Evolutionary conservation across 2,888 invertebrate species (phyloP).

Genomic region (Mimas tiliae): DNA sequence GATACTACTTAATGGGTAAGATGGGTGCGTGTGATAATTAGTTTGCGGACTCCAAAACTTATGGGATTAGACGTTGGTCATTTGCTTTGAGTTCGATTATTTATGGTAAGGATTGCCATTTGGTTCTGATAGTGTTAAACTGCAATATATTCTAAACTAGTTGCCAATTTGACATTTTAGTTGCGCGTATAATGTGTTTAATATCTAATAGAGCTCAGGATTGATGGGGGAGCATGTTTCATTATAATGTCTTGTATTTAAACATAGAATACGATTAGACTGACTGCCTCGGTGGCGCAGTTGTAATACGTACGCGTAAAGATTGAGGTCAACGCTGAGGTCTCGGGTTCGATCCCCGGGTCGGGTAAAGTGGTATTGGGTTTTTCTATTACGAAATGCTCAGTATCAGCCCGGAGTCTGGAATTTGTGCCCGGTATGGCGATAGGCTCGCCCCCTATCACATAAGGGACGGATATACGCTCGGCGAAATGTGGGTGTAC

Average conservation of each 20-base stretch:
- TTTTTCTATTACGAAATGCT: too few species aligned
- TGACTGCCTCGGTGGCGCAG: too few species aligned
- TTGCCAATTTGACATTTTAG: background rate
- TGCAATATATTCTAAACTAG: constrained; percentile 19
- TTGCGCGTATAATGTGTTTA: background rate
- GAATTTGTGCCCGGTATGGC: too few species aligned
- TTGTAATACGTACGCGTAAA: too few species aligned
- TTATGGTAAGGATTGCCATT: constrained; percentile 15
- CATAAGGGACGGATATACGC: too few species aligned
- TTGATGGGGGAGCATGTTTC: background rate
- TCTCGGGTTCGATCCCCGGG: too few species aligned
- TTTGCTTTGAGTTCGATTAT: constrained; percentile 36
- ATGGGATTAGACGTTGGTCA: constrained; percentile 41
- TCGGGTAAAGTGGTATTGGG: too few species aligned
- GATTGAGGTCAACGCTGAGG: too few species aligned
- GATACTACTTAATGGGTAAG: constrained; percentile 61
- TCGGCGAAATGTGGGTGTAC: too few species aligned
- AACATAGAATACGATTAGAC: background rate
- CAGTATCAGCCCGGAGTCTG: too few species aligned
- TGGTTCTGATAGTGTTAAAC: constrained; percentile 20
- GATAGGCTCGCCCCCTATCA: too few species aligned
- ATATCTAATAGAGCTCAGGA: background rate
- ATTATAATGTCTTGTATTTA: background rate
- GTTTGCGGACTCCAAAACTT: constrained; percentile 35
- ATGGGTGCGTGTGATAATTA: constrained; percentile 64